Base-by-base conservation (phyloP, 2,888 invertebrate species). In the Cantharis nigra region DNA sequence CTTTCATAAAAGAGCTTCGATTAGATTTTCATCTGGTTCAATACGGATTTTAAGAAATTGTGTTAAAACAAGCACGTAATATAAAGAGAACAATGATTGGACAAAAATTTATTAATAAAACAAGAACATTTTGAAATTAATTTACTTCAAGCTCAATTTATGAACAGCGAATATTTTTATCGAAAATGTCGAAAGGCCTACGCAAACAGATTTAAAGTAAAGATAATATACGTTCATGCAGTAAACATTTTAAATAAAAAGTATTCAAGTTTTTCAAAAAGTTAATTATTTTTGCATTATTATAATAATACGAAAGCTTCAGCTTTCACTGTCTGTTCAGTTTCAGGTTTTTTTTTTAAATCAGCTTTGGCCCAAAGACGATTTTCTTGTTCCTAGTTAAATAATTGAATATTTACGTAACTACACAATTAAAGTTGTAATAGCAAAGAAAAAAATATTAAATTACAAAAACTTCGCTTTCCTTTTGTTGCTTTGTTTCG, bases 21-120 rank as follows among this genome's bases (percentile, higher is more conserved):
- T 67, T 26, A 67, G 26, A 67, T 67, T 67, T 67, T 67, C 20
- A 26, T 67, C 23, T 23, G 26, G 65, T 67, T 20, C 65, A 26
- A 67, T 23, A 26, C 65, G 26, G 23, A 67, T 67, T 67, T 67
- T 67, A 67, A 67, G 65, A 67, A 26, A 67, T 67, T 67, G 20
- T 23, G 65, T 67, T 67, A 67, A 49, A 67, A 67, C 65, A 67
- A 67, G 65, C 65, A 67, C 65, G 65, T 23, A 67, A 67, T 67
- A 67, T 67, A 67, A 26, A n/a, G 65, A 67, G 26, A 67, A 67
- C 65, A 67, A 67, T 67, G 65, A 26, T 23, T 67, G 65, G 26
- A 67, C 23, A n/a, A 23, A 67, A 67, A 67, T 67, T 67, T 67
- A 67, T 67, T 67, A 67, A n/a, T 49, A 49, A 49, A 49, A 49